Conservation (phyloP, 2,113 vertebrate species). For the Oophaga pumilio region DNA sequence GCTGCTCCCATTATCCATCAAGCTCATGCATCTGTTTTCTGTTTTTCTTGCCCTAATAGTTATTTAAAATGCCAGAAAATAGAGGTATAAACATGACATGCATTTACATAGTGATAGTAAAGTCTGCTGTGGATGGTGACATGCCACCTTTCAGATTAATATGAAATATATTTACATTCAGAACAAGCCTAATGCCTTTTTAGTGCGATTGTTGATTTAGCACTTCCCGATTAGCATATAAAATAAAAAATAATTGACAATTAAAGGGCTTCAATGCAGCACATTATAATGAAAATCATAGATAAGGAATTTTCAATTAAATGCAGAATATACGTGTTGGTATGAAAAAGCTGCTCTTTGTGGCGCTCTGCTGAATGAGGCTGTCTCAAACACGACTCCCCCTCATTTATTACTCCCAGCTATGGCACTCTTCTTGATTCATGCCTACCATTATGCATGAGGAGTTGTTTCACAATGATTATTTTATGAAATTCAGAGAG, state of each 20-base stretch:
- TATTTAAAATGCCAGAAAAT: neutral
- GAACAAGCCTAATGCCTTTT: neutral
- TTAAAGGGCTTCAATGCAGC: conserved; percentile 4
- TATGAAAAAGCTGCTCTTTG: neutral
- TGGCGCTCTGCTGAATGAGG: neutral
- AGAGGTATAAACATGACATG: neutral
- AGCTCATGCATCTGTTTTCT: neutral
- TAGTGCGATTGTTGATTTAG: neutral
- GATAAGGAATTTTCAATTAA: conserved; percentile 47
- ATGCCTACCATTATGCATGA: neutral
- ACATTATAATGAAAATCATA: conserved; percentile 16
- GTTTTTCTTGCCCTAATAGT: neutral
- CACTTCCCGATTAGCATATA: neutral
- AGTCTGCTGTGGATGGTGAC: neutral
- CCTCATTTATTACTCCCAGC: neutral
- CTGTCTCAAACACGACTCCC: neutral
- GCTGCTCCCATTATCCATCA: neutral
- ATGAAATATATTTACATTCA: conserved; percentile 9
- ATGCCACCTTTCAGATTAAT: neutral
- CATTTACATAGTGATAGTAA: conserved; percentile 11
- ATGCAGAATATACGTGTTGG: neutral
- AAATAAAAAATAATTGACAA: conserved; percentile 27
- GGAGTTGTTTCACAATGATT: neutral
- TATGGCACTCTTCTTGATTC: conserved; percentile 20
- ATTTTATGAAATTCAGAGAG: neutral